Conservation (phyloP, 1,140 invertebrate species). For the Drosophila tani region DNA sequence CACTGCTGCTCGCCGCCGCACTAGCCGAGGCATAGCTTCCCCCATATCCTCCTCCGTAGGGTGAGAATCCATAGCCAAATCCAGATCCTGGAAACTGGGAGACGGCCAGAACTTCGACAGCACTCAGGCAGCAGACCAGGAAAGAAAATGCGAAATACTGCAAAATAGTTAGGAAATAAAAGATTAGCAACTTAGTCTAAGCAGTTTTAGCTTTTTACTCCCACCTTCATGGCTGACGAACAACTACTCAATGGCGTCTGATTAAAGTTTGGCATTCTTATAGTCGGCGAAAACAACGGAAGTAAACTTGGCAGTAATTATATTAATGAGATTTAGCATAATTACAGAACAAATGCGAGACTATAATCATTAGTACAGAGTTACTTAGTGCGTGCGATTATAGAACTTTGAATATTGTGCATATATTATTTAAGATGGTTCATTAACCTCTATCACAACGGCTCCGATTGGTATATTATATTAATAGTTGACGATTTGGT, state of each 20-base stretch:
- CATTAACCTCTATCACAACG: constrained; percentile 1
- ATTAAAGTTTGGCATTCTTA: constrained; percentile 28
- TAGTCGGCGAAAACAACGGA: constrained; percentile 46
- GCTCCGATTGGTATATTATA: neutral
- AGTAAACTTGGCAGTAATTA: constrained; percentile 52
- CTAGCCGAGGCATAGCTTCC: constrained; percentile 44
- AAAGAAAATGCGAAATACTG: constrained; percentile 24
- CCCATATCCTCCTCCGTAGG: constrained; percentile 61
- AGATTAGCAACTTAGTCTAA: neutral
- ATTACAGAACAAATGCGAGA: constrained; percentile 46
- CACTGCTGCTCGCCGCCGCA: constrained; percentile 61
- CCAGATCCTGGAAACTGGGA: constrained; percentile 57
- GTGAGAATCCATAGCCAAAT: constrained; percentile 62
- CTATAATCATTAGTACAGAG: constrained; percentile 44
- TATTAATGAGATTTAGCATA: constrained; percentile 54
- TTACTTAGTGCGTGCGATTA: constrained; percentile 11
- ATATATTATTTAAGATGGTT: constrained; percentile 8
- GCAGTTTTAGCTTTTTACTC: constrained; percentile 4
- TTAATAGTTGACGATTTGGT: neutral
- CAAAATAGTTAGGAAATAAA: neutral
- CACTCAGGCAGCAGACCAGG: constrained; percentile 32
- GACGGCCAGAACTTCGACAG: constrained; percentile 19
- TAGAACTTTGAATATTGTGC: constrained; percentile 21
- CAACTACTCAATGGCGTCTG: constrained; percentile 32
- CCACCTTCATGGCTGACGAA: constrained; percentile 60